Conservation (phyloP, 2,888 invertebrate genomes). For the Hemicrepidius hirtus region DNA sequence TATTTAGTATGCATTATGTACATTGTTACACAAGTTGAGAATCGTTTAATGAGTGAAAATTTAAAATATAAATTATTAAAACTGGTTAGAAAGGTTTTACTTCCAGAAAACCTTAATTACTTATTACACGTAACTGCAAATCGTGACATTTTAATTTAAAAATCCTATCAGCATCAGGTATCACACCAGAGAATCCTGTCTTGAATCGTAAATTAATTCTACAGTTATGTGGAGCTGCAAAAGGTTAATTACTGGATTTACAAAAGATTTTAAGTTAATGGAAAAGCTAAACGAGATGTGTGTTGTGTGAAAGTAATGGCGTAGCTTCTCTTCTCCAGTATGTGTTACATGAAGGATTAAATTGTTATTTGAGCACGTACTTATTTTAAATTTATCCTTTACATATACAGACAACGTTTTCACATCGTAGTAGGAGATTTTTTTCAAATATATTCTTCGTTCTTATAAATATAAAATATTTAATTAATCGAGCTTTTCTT, state of each 20-base stretch:
- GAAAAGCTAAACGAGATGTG: constrained; percentile 28
- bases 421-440: not conserved
- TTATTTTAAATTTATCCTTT: constrained; percentile 31
- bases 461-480: no score
- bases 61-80: not conserved
- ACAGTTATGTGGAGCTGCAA: constrained; percentile 33
- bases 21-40: no score
- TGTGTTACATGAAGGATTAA: constrained; percentile 36
- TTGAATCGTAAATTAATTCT: constrained; percentile 41
- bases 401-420: constrained; percentile 17
- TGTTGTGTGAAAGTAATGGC: constrained; percentile 39
- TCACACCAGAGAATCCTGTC: constrained; percentile 17
- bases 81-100: not conserved
- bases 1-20: no score
- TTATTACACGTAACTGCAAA: constrained; percentile 25
- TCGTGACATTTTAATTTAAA: constrained; percentile 36
- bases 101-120: not conserved
- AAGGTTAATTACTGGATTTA: constrained; percentile 47
- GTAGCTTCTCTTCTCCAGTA: constrained; percentile 14
- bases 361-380: constrained; percentile 26
- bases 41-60: not conserved
- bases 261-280: constrained; percentile 34
- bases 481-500: no score
- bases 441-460: not conserved
- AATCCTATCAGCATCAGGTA: constrained; percentile 9